phyloP scores from a whole-genome alignment of 2,113 vertebrate species.

The Anser cygnoides region DNA sequence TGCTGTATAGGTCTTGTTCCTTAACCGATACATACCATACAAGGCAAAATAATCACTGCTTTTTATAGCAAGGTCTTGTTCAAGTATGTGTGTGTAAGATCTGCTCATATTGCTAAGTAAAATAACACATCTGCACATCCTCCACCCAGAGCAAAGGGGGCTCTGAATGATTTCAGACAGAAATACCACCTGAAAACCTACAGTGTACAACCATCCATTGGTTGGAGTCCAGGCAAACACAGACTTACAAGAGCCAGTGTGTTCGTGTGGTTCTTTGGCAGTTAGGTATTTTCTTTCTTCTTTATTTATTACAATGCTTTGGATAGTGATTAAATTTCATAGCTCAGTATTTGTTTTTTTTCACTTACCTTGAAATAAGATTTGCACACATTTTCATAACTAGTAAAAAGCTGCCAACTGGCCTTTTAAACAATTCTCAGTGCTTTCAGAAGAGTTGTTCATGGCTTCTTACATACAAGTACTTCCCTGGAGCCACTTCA shows the following conservation, averaged over 20 bases:
- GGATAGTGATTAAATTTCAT: background rate
- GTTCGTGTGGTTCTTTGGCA: background rate
- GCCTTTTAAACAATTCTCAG: background rate
- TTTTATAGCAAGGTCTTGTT: background rate
- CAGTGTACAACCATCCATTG: background rate
- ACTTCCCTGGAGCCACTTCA: background rate
- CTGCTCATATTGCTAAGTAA: background rate
- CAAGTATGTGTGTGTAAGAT: background rate
- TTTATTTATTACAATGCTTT: background rate
- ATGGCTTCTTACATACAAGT: background rate
- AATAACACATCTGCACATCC: background rate
- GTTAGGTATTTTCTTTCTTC: background rate
- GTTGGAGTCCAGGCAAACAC: background rate
- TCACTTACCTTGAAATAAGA: slow-evolving; percentile 22
- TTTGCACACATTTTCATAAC: slow-evolving; percentile 32
- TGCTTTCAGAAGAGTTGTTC: background rate
- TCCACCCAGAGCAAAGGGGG: background rate
- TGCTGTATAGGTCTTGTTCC: background rate
- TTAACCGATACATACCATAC: background rate
- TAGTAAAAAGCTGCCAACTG: background rate
- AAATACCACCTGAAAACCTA: background rate
- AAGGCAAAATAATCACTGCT: slow-evolving; percentile 6
- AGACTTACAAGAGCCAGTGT: background rate
- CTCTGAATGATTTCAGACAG: background rate
- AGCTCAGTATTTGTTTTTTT: background rate